Conservation (phyloP, 2,113 vertebrate species). For the Machaerirhynchus nigripectus region DNA sequence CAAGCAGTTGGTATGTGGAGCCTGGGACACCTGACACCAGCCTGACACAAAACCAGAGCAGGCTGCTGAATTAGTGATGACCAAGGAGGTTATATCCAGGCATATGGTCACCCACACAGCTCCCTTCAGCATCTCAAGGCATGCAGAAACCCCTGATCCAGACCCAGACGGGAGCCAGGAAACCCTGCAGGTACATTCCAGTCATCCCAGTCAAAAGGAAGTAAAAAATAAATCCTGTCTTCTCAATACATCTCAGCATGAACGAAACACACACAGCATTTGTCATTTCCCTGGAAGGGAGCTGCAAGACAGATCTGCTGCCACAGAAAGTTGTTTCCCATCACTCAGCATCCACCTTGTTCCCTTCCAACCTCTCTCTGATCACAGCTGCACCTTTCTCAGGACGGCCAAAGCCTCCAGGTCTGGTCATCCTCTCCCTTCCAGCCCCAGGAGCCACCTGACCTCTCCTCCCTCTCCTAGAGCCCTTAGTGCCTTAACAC, state of each 20-base stretch:
- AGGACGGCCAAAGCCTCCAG: not conserved
- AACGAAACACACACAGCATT: not conserved
- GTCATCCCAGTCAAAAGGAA: not conserved
- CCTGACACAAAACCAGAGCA: not conserved
- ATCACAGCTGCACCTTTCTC: fast-evolving
- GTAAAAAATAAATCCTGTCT: not conserved
- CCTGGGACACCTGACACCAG: not conserved
- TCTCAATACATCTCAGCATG: not conserved
- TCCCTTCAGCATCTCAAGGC: not conserved
- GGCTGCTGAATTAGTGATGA: conserved; percentile 45
- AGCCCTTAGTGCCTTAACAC: not conserved
- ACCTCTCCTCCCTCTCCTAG: not conserved
- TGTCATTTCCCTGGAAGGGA: not conserved
- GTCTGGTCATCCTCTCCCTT: fast-evolving
- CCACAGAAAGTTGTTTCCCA: not conserved
- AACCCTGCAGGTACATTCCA: not conserved
- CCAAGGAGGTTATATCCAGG: not conserved
- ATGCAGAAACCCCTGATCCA: not conserved
- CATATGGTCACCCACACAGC: not conserved
- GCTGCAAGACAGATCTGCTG: not conserved
- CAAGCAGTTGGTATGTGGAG: not conserved
- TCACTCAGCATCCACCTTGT: not conserved
- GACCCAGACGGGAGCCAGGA: not conserved
- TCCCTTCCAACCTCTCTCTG: not conserved
- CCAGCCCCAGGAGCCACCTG: not conserved